Percentiles rank a stretch among this genome's conserved stretches.
Conservation (phyloP, 1,140 invertebrate species). For the Trichonephila clavipes region DNA sequence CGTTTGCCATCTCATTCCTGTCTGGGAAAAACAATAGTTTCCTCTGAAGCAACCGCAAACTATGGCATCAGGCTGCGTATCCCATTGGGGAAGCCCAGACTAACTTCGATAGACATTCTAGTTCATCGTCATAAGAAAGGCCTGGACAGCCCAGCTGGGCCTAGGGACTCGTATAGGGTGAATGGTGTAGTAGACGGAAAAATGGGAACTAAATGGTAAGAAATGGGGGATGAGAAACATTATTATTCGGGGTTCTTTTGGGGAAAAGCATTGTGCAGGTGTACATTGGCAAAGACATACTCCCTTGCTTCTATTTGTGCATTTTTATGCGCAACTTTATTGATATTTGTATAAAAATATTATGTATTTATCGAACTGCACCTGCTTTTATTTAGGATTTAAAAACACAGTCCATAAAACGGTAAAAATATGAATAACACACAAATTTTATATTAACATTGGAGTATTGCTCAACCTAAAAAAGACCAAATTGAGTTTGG, state of each 20-base stretch:
- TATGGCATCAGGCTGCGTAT: background rate
- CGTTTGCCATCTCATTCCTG: slow-evolving; percentile 52
- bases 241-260: background rate
- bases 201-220: slow-evolving; percentile 63
- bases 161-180: slow-evolving; percentile 57
- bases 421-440: too few species aligned
- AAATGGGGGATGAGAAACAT: background rate
- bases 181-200: slow-evolving; percentile 19
- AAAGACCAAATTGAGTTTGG: too few species aligned
- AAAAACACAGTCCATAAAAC: too few species aligned
- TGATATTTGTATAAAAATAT: too few species aligned
- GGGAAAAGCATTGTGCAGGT: background rate
- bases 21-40: slow-evolving; percentile 33
- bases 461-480: too few species aligned
- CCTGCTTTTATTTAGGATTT: too few species aligned
- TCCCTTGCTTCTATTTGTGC: background rate
- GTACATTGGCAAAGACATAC: background rate
- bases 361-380: too few species aligned
- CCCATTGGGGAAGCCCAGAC: background rate
- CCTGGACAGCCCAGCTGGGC: slow-evolving; percentile 25
- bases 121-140: slow-evolving; percentile 64
- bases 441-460: too few species aligned
- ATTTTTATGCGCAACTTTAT: too few species aligned
- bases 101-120: slow-evolving; percentile 58
- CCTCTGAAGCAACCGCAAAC: slow-evolving; percentile 2